Evolutionary conservation across 2,797 vertebrate genomes (phyloP).

Genomic region (Myotis daubentonii): DNA sequence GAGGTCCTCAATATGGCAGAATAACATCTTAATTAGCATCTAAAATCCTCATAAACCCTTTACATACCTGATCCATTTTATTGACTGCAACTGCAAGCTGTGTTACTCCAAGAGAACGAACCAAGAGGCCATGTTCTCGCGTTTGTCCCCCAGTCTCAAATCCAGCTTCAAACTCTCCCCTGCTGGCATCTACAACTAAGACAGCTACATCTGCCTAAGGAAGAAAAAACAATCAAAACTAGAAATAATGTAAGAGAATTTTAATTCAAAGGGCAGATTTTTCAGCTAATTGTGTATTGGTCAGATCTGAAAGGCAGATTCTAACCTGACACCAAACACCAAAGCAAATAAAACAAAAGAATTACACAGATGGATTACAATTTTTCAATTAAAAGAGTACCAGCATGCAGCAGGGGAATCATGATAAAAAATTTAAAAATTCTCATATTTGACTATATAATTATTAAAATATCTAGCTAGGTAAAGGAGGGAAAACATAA

Average conservation of each 20-base stretch:
- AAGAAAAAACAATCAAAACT: not conserved
- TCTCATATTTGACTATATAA: no score
- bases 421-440: not conserved
- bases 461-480: no score
- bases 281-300: not conserved
- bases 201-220: constrained; percentile 96
- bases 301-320: constrained; percentile 47
- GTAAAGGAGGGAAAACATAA: no score
- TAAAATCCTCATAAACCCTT: not conserved
- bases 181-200: constrained; percentile 96
- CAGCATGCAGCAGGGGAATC: not conserved
- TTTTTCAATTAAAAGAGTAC: not conserved
- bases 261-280: constrained; percentile 19
- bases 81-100: constrained; percentile 98
- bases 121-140: constrained; percentile 95
- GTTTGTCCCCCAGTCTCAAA: constrained; percentile 99
- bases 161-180: constrained; percentile 98
- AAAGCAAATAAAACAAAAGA: constrained; percentile 40
- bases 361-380: not conserved
- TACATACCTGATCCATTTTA: constrained; percentile 98
- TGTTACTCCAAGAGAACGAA: constrained; percentile 97
- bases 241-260: not conserved
- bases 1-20: not conserved
- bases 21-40: not conserved
- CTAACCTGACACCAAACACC: constrained; percentile 9